Percentiles rank a stretch among this genome's conserved stretches.
Conservation (phyloP, 37 sponge, comb jelly and placozoan genomes). For the Petrosia ficiformis region DNA sequence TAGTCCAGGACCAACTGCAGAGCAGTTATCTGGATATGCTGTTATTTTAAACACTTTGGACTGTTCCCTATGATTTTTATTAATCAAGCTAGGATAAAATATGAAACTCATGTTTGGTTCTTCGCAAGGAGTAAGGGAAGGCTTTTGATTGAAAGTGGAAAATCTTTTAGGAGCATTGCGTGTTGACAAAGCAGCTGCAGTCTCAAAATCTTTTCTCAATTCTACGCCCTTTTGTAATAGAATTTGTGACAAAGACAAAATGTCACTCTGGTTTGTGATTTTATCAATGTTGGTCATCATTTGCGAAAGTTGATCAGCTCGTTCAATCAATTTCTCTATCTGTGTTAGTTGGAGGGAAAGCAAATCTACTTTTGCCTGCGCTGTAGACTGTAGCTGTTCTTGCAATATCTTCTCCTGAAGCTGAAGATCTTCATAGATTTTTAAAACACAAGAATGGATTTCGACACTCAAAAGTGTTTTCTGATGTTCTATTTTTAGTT, state of each 20-base stretch:
- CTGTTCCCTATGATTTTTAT: neutral
- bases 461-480: neutral
- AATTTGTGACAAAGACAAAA: neutral
- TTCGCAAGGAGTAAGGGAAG: conserved; percentile 9
- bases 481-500: neutral
- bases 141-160: neutral
- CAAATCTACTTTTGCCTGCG: neutral
- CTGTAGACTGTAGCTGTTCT: neutral
- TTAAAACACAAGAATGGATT: neutral
- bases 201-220: neutral
- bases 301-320: neutral
- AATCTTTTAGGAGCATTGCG: neutral
- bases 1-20: neutral
- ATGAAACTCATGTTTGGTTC: neutral
- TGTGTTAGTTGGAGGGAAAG: neutral
- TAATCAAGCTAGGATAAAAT: neutral
- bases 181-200: neutral
- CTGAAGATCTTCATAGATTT: neutral
- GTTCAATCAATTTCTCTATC: neutral
- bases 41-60: neutral
- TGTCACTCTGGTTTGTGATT: neutral
- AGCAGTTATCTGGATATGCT: neutral
- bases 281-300: neutral
- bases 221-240: neutral
- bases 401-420: neutral